Evolutionary conservation across 2,888 invertebrate species (phyloP).

Genomic region (Gastrophysa polygoni): DNA sequence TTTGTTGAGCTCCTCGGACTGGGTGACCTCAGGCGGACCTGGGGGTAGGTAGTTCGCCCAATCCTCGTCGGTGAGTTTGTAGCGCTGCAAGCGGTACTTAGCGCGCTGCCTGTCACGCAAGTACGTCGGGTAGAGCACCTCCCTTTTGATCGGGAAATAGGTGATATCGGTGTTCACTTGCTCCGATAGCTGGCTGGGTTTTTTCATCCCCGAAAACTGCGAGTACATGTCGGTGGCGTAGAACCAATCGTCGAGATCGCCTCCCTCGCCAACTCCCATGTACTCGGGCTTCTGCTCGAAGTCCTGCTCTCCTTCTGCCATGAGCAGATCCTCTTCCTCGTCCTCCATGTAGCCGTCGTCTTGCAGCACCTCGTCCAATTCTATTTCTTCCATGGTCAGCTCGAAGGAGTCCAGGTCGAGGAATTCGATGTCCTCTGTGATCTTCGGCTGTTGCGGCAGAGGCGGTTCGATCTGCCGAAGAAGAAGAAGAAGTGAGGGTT

Average conservation of each 20-base stretch:
- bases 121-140: constrained; percentile 43
- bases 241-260: constrained; percentile 41
- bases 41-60: constrained; percentile 38
- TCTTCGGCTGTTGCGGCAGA: constrained; percentile 57
- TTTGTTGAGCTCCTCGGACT: constrained; percentile 61
- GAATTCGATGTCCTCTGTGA: constrained; percentile 46
- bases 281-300: constrained; percentile 5
- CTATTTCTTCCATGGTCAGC: constrained; percentile 53
- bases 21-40: constrained; percentile 45
- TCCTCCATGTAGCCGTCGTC: constrained; percentile 48
- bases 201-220: constrained; percentile 36
- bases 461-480: constrained; percentile 53
- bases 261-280: constrained; percentile 25
- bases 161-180: constrained; percentile 45
- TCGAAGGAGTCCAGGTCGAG: constrained; percentile 53
- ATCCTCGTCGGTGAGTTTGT: constrained; percentile 28
- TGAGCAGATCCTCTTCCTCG: constrained; percentile 12
- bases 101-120: constrained; percentile 39
- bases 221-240: constrained; percentile 35
- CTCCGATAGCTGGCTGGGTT: constrained; percentile 34
- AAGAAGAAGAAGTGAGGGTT: no score
- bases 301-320: constrained; percentile 17
- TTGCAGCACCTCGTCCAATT: constrained; percentile 39
- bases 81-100: constrained; percentile 31
- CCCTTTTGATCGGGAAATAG: constrained; percentile 42